Percentiles rank a stretch among this genome's conserved stretches.
These are phyloP conservation scores for Rhopalosiphum maidis DNA, from an alignment of 1,140 invertebrate genomes.

Conservation along the genomic window DNA sequence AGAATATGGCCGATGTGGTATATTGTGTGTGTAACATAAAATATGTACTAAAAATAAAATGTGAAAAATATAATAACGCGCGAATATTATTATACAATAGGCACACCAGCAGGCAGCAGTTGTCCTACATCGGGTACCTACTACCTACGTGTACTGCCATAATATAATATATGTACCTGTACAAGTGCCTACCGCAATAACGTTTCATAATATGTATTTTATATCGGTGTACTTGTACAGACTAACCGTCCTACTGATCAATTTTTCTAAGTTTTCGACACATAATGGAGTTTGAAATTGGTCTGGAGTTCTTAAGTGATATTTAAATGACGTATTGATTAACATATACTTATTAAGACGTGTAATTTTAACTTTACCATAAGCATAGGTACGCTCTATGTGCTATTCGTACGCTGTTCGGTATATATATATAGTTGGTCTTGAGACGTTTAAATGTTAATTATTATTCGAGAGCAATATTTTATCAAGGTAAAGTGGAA, in stretches of 20 bases:
- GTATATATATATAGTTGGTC: no score
- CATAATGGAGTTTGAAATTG: no score
- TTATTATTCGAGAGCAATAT: background rate
- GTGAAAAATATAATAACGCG: background rate
- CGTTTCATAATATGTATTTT: constrained; percentile 22
- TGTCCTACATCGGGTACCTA: background rate
- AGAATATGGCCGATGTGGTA: background rate
- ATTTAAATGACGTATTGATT: background rate
- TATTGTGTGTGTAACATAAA: background rate
- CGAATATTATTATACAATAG: background rate
- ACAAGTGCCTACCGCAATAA: background rate
- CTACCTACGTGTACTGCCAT: background rate
- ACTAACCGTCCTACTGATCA: background rate
- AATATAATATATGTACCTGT: background rate
- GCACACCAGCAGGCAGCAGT: background rate
- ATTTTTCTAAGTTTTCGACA: background rate
- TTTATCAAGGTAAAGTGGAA: background rate
- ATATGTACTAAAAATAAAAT: background rate
- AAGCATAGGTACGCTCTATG: no score
- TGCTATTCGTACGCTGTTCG: no score
- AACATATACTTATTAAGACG: no score
- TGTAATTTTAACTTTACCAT: no score
- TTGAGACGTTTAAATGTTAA: background rate
- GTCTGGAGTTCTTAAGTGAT: background rate
- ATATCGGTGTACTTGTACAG: background rate